Conservation (phyloP, 1,140 invertebrate genomes). For the Aphidius ervi region DNA sequence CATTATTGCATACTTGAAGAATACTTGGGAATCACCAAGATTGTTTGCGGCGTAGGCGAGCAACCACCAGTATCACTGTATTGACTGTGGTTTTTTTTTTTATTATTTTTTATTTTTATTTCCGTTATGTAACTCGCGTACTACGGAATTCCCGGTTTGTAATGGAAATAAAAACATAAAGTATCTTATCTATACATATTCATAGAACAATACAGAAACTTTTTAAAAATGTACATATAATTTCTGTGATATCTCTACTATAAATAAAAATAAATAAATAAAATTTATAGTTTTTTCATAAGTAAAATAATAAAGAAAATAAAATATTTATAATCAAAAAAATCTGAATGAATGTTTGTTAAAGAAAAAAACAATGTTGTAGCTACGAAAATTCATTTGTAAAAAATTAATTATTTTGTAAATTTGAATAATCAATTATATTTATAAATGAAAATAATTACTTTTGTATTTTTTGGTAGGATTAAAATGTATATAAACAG, state of each 20-base stretch:
- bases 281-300: no score
- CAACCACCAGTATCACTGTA: background rate
- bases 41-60: background rate
- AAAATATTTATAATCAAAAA: no score
- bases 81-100: background rate
- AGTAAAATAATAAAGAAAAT: no score
- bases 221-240: no score
- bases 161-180: slow-evolving; percentile 16
- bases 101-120: background rate
- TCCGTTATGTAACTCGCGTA: slow-evolving; percentile 11
- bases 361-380: no score
- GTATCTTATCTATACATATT: background rate
- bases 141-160: slow-evolving; percentile 30
- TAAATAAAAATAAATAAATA: no score
- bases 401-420: no score
- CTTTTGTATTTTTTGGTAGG: slow-evolving; percentile 34
- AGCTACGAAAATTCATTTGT: no score
- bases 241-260: no score
- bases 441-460: slow-evolving; percentile 34
- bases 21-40: background rate
- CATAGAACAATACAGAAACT: background rate
- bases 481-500: slow-evolving; percentile 26
- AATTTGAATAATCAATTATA: no score
- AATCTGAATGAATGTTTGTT: no score
- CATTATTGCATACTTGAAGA: background rate